phyloP scores from a whole-genome alignment of 1,140 invertebrate genomes.

The Micrasema longulum region DNA sequence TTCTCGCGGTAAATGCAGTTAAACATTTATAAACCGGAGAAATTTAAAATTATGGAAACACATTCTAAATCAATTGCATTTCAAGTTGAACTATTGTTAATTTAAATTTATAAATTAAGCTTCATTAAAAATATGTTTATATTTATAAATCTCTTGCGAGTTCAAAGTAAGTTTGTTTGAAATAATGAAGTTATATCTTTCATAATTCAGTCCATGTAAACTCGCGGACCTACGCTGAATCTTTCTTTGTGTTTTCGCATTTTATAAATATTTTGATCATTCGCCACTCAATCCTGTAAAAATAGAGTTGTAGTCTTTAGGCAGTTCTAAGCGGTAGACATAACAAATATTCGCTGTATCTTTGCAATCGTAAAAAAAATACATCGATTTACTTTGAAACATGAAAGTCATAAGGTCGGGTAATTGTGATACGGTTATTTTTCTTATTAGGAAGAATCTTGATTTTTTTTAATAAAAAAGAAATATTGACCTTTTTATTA shows the following conservation, averaged over 20 bases:
- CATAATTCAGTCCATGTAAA: slow-evolving; percentile 34
- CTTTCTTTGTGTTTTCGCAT: slow-evolving; percentile 26
- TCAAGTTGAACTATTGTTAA: no score
- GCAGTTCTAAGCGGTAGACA: slow-evolving; percentile 25
- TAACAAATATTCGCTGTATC: slow-evolving; percentile 27
- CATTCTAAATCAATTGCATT: no score
- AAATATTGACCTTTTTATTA: no score
- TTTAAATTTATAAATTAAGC: no score
- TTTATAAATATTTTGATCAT: slow-evolving; percentile 35
- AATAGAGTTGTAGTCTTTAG: slow-evolving; percentile 29
- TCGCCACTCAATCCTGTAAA: slow-evolving; percentile 20
- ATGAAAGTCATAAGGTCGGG: background rate
- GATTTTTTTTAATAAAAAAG: no score
- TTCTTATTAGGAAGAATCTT: slow-evolving; percentile 15
- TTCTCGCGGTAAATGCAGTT: no score
- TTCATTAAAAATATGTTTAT: slow-evolving; percentile 1
- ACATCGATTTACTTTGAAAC: slow-evolving; percentile 19
- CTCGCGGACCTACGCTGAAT: background rate
- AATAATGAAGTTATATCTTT: slow-evolving; percentile 14
- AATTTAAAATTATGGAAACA: no score
- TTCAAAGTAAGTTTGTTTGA: slow-evolving; percentile 28
- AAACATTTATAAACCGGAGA: no score
- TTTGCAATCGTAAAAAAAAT: slow-evolving; percentile 27
- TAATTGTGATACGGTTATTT: slow-evolving; percentile 22
- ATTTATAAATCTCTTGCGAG: slow-evolving; percentile 7